Percentiles rank a stretch among this genome's conserved stretches.
phyloP scores from a whole-genome alignment of 2,113 vertebrate species.

The Mustela lutreola region DNA sequence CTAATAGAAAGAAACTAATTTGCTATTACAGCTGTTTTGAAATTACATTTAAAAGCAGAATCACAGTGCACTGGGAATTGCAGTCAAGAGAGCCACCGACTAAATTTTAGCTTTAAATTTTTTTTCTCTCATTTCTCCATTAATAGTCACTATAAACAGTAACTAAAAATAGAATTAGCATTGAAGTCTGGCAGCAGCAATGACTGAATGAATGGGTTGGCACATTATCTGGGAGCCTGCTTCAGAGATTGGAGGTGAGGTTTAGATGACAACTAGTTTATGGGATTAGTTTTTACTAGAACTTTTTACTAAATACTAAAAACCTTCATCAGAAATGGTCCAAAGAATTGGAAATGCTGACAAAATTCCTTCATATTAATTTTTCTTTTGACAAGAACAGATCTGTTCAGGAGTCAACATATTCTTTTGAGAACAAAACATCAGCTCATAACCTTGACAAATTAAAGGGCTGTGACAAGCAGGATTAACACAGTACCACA shows the following conservation, averaged over 20 bases:
- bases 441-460: conserved; percentile 78
- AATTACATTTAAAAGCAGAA: conserved; percentile 76
- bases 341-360: conserved; percentile 71
- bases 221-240: background rate
- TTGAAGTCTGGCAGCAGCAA: conserved; percentile 51
- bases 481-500: conserved; percentile 67
- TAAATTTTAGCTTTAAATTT: conserved; percentile 74
- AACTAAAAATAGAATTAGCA: conserved; percentile 80
- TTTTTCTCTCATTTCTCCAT: conserved; percentile 20
- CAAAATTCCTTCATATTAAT: conserved; percentile 80
- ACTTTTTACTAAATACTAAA: conserved; percentile 65
- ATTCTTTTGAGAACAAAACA: conserved; percentile 67
- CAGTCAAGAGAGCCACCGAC: background rate
- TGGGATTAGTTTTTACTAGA: conserved; percentile 73
- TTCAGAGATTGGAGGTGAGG: background rate
- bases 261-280: conserved; percentile 66
- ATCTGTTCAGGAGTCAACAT: conserved; percentile 8
- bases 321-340: conserved; percentile 71
- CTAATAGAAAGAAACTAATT: conserved; percentile 81
- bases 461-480: conserved; percentile 76
- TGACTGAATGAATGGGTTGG: conserved; percentile 45
- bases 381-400: conserved; percentile 80
- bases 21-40: conserved; percentile 78
- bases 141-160: conserved; percentile 67
- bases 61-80: conserved; percentile 64